Percentiles rank a stretch among this genome's conserved stretches.
Conservation (phyloP, 2,797 vertebrate species). For the Rhynchonycteris naso region DNA sequence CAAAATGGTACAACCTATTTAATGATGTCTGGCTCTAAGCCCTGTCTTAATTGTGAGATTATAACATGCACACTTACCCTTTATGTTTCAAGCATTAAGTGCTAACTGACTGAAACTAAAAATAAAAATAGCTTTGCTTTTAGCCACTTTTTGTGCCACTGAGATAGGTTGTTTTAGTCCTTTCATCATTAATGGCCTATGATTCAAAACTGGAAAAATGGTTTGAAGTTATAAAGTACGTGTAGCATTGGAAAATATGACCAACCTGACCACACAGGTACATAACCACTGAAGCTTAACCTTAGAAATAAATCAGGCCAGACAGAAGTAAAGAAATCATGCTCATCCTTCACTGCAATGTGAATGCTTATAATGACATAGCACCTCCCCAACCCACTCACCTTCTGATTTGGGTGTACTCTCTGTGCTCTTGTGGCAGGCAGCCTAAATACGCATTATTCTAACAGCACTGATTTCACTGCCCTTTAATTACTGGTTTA, state of each 20-base stretch:
- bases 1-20: neutral
- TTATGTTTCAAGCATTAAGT: neutral
- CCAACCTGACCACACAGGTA: neutral
- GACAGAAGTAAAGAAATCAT: neutral
- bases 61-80: neutral
- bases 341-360: neutral
- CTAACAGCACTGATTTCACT: neutral
- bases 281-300: neutral
- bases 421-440: neutral
- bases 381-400: rapidly evolving
- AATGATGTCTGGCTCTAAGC: neutral
- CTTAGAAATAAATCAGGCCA: neutral
- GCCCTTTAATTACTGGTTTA: neutral
- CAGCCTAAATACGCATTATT: neutral
- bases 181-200: neutral
- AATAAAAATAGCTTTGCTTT: slow-evolving; percentile 21
- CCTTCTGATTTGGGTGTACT: neutral
- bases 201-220: neutral
- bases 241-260: neutral
- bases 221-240: neutral
- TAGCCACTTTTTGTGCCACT: neutral
- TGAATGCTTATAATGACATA: neutral
- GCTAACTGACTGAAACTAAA: slow-evolving; percentile 16
- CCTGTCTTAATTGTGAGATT: neutral
- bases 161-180: neutral